These are phyloP conservation scores for Hoplias malabaricus DNA, from an alignment of 2,113 vertebrate genomes.

Conservation along the genomic window DNA sequence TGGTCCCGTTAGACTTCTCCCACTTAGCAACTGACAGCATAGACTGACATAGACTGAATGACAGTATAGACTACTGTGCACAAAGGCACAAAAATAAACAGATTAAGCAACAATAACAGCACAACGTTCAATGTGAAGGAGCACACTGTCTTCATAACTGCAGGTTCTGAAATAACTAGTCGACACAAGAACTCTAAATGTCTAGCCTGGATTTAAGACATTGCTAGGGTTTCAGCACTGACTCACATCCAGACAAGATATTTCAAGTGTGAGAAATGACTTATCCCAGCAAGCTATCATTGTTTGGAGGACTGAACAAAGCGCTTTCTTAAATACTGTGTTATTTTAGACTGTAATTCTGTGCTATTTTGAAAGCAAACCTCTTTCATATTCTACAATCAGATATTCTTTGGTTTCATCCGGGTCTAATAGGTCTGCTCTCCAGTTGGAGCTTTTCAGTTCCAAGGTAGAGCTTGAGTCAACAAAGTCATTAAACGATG, in stretches of 20 bases:
- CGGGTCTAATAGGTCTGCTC: background rate
- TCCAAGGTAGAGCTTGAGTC: conserved; percentile 18
- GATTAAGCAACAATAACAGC: no score
- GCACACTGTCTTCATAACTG: background rate
- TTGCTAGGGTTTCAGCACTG: background rate
- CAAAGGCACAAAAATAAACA: no score
- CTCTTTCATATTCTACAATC: background rate
- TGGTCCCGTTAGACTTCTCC: background rate
- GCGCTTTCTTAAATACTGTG: conserved; percentile 23
- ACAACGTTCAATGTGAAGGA: no score
- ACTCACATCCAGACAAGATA: conserved; percentile 7
- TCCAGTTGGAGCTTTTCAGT: conserved; percentile 10
- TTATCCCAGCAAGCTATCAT: background rate
- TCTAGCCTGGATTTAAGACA: background rate
- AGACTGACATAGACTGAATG: no score
- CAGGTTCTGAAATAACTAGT: background rate
- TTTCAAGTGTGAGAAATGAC: background rate
- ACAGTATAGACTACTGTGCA: no score
- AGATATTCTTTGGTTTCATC: background rate
- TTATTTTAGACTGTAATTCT: conserved; percentile 15
- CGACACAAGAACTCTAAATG: background rate
- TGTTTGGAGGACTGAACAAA: background rate
- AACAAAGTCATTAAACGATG: conserved; percentile 39
- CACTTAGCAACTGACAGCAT: conserved; percentile 1
- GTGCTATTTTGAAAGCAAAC: conserved; percentile 9